A percentile compares a stretch with the other conserved stretches of the same genome.
Evolutionary conservation across 2,888 invertebrate species (phyloP).

Genomic region (Meteorus colon): DNA sequence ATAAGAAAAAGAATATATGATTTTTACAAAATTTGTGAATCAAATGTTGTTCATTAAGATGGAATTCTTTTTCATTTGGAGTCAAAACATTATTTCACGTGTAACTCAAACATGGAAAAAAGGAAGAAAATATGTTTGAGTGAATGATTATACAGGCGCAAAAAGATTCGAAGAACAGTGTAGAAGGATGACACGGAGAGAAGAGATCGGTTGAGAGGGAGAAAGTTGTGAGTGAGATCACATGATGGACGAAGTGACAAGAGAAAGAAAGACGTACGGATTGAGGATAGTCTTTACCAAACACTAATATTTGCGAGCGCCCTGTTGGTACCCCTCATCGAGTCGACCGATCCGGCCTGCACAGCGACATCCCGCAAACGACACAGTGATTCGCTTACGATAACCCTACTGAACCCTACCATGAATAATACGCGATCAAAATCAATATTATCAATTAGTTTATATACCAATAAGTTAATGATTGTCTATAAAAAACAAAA

Average conservation of each 20-base stretch:
- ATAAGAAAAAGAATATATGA: background rate
- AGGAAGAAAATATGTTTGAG: too few species aligned
- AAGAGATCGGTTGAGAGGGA: conserved; percentile 43
- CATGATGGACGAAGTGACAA: conserved; percentile 55
- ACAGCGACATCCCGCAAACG: conserved; percentile 59
- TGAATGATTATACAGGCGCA: too few species aligned
- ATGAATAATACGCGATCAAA: conserved; percentile 21
- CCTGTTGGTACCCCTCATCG: conserved; percentile 71
- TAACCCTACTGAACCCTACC: conserved; percentile 39
- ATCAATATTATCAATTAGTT: conserved; percentile 31
- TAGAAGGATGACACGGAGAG: background rate
- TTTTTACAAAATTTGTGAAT: too few species aligned
- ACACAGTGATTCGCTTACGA: conserved; percentile 48
- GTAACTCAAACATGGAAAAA: too few species aligned
- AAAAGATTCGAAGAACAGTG: too few species aligned
- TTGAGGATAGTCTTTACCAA: conserved; percentile 73
- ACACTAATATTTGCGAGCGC: conserved; percentile 73
- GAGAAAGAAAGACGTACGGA: conserved; percentile 69
- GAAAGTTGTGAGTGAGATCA: conserved; percentile 55
- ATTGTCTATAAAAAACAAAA: too few species aligned
- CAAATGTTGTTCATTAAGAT: too few species aligned
- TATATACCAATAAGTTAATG: background rate
- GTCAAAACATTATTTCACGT: too few species aligned
- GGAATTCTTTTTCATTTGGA: too few species aligned
- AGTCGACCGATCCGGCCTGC: conserved; percentile 68